Percentiles rank a stretch among this genome's conserved stretches.
Evolutionary conservation across 2,797 vertebrate species (phyloP).

Genomic region (Podarcis lilfordi): DNA sequence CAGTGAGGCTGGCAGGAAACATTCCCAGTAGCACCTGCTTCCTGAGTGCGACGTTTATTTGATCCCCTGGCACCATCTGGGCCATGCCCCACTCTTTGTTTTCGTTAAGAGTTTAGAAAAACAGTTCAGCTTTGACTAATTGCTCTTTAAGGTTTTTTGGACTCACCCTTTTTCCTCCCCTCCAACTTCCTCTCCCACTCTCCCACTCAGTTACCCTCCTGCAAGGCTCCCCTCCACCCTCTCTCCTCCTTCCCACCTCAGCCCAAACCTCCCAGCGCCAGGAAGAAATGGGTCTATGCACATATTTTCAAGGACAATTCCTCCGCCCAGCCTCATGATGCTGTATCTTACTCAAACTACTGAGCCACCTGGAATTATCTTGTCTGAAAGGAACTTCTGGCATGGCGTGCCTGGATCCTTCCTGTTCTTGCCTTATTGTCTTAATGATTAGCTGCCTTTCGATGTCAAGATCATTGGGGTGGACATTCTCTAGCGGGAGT

Average conservation of each 20-base stretch:
- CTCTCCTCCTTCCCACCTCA: neutral
- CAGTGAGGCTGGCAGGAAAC: constrained; percentile 78
- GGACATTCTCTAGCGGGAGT: neutral
- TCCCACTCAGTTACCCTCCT: constrained; percentile 33
- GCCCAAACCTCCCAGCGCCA: neutral
- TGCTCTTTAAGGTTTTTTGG: constrained; percentile 71
- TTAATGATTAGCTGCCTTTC: neutral
- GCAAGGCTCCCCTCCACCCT: constrained; percentile 14
- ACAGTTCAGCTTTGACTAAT: constrained; percentile 75
- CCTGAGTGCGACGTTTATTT: constrained; percentile 80
- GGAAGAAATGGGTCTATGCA: rapidly evolving
- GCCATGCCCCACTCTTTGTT: constrained; percentile 79
- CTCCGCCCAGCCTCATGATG: neutral
- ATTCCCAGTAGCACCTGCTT: constrained; percentile 86
- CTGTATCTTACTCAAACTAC: neutral
- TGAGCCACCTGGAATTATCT: neutral
- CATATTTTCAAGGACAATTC: neutral
- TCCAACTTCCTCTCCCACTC: constrained; percentile 54
- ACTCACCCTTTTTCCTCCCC: constrained; percentile 64
- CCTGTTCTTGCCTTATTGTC: neutral
- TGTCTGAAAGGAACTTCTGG: neutral
- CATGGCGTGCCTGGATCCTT: neutral
- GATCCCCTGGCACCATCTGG: constrained; percentile 81
- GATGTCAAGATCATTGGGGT: neutral
- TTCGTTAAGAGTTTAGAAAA: constrained; percentile 78